Conservation (phyloP, 2,888 invertebrate species). For the Xanthia togata region DNA sequence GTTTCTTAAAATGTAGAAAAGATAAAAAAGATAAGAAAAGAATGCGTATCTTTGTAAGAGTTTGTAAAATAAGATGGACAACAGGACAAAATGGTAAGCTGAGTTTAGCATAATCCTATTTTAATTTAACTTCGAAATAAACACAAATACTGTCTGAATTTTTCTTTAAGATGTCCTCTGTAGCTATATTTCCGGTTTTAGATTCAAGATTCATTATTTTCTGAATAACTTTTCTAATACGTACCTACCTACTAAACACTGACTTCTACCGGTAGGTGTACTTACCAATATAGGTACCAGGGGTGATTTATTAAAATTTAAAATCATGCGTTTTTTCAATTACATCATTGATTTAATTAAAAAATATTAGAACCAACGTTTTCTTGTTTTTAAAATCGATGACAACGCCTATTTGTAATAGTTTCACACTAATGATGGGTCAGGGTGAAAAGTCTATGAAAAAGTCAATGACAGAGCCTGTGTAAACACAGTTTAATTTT, state of each 20-base stretch:
- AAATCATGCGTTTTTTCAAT: background rate
- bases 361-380: background rate
- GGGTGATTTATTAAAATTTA: background rate
- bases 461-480: background rate
- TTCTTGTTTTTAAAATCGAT: background rate
- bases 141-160: background rate
- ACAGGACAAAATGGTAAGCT: slow-evolving; percentile 24
- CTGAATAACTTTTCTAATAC: background rate
- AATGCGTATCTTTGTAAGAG: background rate
- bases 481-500: background rate
- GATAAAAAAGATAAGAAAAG: slow-evolving; percentile 12
- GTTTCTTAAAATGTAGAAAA: background rate
- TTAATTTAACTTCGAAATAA: slow-evolving; percentile 40
- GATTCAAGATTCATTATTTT: background rate
- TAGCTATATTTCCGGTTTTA: background rate
- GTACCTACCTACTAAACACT: background rate
- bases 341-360: background rate
- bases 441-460: background rate
- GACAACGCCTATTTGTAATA: background rate
- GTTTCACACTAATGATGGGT: background rate
- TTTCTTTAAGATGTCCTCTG: background rate
- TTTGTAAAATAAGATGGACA: slow-evolving; percentile 6
- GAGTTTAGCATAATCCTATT: slow-evolving; percentile 45
- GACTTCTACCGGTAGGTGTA: background rate
- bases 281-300: too few relatives aligned